Evolutionary conservation across 2,888 invertebrate genomes (phyloP), one percentile per base, ranked within the genome.

Genomic region (Tinea trinotella): DNA sequence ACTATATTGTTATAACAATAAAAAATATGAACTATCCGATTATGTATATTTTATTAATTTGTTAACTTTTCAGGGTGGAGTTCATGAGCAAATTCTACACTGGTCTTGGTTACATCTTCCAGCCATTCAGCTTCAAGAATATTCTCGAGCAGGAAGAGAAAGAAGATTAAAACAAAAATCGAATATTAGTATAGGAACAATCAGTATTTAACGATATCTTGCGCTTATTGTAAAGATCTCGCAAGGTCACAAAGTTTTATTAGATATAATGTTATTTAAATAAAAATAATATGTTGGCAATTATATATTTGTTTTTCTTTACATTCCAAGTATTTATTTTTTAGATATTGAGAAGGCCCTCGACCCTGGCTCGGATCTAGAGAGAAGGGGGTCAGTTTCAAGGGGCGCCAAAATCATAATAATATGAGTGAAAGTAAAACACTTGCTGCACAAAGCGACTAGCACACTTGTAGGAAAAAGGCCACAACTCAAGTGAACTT

Each of bases 41-140:
- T 30, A 30, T 9, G 9, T 30, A 30, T 30, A 7, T 30, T 30
- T 9, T 7, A 30, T 9, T 9, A 7, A 30, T 30, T 7, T 9
- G 9, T 13, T 40, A 40, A 13, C 7, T 15, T 40, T 68, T 54
- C 67, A 95, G 95, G 95, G 96, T 97, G 67, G 96, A 97, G 79
- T 99, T 99, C 87, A 97, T 98, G 89, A 97, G 96, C 81, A 96
- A 96, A 79, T 96, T 97, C 85, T 97, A 95, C 75, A 74, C 88
- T 15, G 96, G 96, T 57, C 83, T 90, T 60, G 96, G 96, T 6
- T 92, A 94, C 76, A 80, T 90, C 58, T 96, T 96, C 87, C 88
- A 90, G 67, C 96, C 96, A 1, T 96, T 96, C 88, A 91, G 92
- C 66, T 96, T 96, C 84, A 93, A 93, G 68, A 80, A 85, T n/a